These are phyloP conservation scores for Trissolcus brochymenae DNA, from an alignment of 2,888 invertebrate species.

Conservation along the genomic window DNA sequence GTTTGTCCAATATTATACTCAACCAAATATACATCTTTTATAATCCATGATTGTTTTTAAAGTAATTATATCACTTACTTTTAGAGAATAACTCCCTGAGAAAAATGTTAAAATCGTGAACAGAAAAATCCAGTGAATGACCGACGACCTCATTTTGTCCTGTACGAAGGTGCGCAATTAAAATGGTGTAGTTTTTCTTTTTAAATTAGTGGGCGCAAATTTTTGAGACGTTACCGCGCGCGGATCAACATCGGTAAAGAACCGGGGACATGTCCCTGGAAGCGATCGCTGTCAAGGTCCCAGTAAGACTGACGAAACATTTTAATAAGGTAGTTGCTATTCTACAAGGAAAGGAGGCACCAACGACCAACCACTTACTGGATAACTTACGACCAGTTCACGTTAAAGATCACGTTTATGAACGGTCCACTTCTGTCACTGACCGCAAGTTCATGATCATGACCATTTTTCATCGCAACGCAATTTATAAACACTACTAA, in stretches of 20 bases:
- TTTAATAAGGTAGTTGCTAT: slow-evolving; percentile 68
- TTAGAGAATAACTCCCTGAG: slow-evolving; percentile 25
- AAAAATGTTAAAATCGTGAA: slow-evolving; percentile 25
- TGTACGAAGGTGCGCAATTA: neutral
- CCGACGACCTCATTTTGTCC: slow-evolving; percentile 35
- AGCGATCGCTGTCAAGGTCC: slow-evolving; percentile 65
- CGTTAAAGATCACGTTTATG: slow-evolving; percentile 73
- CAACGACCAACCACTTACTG: slow-evolving; percentile 64
- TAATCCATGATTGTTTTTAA: neutral
- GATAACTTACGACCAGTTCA: slow-evolving; percentile 69
- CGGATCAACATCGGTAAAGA: slow-evolving; percentile 61
- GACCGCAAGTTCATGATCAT: slow-evolving; percentile 67
- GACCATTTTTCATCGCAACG: neutral
- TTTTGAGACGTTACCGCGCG: slow-evolving; percentile 51
- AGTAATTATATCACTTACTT: slow-evolving; percentile 32
- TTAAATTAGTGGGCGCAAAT: slow-evolving; percentile 19
- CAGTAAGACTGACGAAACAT: slow-evolving; percentile 66
- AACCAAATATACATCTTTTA: too few relatives aligned
- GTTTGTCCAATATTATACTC: too few relatives aligned
- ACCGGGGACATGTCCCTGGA: slow-evolving; percentile 65
- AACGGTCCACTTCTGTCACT: slow-evolving; percentile 68
- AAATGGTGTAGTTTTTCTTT: neutral
- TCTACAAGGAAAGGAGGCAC: slow-evolving; percentile 68
- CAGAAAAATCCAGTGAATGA: slow-evolving; percentile 39
- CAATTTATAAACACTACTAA: too few relatives aligned